Evolutionary conservation across 2,113 vertebrate genomes (phyloP).

Genomic region (Anolis sagrei): DNA sequence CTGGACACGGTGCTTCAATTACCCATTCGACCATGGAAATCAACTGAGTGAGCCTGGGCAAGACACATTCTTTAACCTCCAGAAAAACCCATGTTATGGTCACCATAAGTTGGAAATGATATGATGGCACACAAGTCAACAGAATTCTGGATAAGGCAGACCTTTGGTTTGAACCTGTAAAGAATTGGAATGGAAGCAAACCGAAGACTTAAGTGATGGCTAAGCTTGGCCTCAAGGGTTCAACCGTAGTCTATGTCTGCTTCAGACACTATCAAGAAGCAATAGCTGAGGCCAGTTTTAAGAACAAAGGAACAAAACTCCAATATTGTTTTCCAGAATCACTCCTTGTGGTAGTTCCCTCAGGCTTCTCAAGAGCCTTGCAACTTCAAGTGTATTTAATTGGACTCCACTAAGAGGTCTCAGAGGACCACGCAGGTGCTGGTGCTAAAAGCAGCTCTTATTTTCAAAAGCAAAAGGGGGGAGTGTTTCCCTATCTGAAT

Average conservation of each 20-base stretch:
- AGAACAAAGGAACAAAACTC: neutral
- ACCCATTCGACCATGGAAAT: no score
- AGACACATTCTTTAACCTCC: no score
- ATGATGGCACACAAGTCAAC: no score
- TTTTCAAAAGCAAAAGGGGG: neutral
- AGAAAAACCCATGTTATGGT: no score
- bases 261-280: neutral
- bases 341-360: neutral
- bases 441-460: constrained; percentile 7
- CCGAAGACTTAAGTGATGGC: neutral
- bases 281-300: neutral
- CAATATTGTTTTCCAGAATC: neutral
- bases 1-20: no score
- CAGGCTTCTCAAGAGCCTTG: constrained; percentile 11
- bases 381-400: constrained; percentile 14
- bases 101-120: no score
- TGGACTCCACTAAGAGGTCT: constrained; percentile 7
- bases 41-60: no score
- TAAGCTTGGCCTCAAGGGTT: no score
- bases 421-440: constrained; percentile 4
- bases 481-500: neutral
- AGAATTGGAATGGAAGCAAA: no score
- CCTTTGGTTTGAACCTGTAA: neutral
- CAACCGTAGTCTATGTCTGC: neutral
- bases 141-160: neutral